These are phyloP conservation scores for Laticauda colubrina DNA, from an alignment of 2,113 vertebrate genomes.

Conservation along the genomic window DNA sequence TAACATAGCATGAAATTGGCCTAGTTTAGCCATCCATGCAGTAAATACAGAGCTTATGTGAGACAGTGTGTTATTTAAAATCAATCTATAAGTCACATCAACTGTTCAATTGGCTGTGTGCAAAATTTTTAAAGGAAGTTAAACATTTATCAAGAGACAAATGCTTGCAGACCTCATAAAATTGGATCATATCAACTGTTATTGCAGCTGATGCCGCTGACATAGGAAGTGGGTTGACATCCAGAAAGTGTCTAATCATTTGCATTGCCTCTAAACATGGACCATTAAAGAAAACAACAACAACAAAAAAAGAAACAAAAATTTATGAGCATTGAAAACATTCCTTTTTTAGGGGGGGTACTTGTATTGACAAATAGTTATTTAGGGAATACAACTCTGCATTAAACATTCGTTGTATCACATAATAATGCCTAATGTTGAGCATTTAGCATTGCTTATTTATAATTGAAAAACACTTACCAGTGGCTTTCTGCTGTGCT, in stretches of 20 bases:
- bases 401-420: background rate
- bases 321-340: background rate
- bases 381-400: background rate
- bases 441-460: background rate
- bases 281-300: no score
- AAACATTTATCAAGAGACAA: constrained; percentile 17
- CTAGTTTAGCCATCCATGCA: constrained; percentile 11
- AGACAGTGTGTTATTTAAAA: constrained; percentile 14
- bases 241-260: background rate
- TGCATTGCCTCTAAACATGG: background rate
- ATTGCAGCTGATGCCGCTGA: background rate
- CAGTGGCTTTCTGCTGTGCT: background rate
- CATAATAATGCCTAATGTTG: background rate
- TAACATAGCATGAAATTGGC: constrained; percentile 27
- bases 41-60: constrained; percentile 9
- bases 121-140: background rate
- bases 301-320: background rate
- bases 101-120: background rate
- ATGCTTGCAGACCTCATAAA: constrained; percentile 3
- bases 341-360: background rate
- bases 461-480: background rate
- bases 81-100: constrained; percentile 9
- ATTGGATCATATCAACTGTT: background rate
- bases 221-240: background rate
- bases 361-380: background rate